Evolutionary conservation across 2,797 vertebrate genomes (phyloP), one percentile per base, ranked within the genome.

Genomic region (Scleropages formosus): DNA sequence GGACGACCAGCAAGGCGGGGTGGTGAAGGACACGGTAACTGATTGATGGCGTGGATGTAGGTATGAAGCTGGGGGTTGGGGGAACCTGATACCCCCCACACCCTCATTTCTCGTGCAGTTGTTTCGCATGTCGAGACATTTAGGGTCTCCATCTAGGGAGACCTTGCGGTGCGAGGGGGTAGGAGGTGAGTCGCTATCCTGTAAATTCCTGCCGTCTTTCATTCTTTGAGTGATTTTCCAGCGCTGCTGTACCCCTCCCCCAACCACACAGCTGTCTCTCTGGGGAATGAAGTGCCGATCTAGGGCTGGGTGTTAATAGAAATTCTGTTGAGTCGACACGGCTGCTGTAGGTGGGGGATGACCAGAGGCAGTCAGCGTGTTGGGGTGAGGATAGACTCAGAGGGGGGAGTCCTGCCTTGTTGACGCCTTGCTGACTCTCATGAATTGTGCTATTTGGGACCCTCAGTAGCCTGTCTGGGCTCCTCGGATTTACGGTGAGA

Each of bases 21-120:
- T 68, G 44, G 68, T 49, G 44, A 68, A 68, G 66, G n/a, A 13
- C 65, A 20, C 4, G 4, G 66, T n/a, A 24, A 10, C 66, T 68
- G 66, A 49, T 49, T 67, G n/a, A 67, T 67, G 39, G 24, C 20
- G 22, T 31, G 61, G 39, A 8, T 67, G 65, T 67, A 31, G 31
- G 6, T 39, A 31, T 6, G 2, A 39, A n/a, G n/a, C n/a, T 2
- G 31, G n/a, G 11, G 53, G 39, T 65, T 39, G 39, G 4, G 39
- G 10, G 44, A 24, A 47, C 44, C 39, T 67, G 66, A 68, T 49
- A 24, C 46, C 46, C 18, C 64, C n/a, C 16, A 31, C 64, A 39
- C 31, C 31, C 31, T 39, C 6, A 39, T 39, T 39, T 39, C 31
- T 39, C 31, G 31, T 10, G 46, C 64, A 66, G 64, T 39, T 68